Base-by-base conservation (phyloP, 2,888 invertebrate species). In the Eupithecia exiguata region DNA sequence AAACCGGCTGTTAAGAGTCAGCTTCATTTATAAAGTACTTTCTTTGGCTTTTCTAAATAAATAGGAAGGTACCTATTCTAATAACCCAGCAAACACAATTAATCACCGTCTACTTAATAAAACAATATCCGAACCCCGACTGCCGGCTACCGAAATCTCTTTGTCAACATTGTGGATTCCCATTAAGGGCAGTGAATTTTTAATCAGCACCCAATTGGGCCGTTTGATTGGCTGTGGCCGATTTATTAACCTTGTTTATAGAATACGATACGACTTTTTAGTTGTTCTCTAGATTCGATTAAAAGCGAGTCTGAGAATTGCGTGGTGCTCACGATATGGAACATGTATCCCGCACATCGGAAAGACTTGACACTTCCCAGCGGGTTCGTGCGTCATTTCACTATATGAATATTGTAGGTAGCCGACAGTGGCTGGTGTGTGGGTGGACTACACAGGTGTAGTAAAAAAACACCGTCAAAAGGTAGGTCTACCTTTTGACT, bases 161-260 rank as follows among this genome's bases (percentile, higher is more conserved):
- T 36, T 53, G 66, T 72, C 66, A 75, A 70, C 69, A 76, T 36
- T 76, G 73, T 71, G 68, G 69, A 71, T 62, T 72, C 35, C 69
- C 69, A 78, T 78, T 74, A 77, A 67, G 43, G 49, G 5, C 61
- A 18, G 43, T 78, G 75, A 78, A 77, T 80, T 74, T 80, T 78
- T 77, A 78, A 78, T 78, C 70, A 58, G 70, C 14, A 49, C 49
- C 69, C 74, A 71, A 78, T 77, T 75, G 76, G 69, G 43, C 43
- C 63, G 25, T 74, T 68, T 77, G 80, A 80, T 78, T 77, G 79
- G 77, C 69, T 67, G 67, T n/a, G 58, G 71, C 30, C 69, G 71
- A 72, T 75, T 70, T 72, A 72, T 46, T 68, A 70, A 61, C 4
- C 18, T 70, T 46, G 18, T 5, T 67, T 18, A 46, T 35, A 63